These are phyloP conservation scores for Cromileptes altivelis DNA, from an alignment of 2,113 vertebrate species.

Conservation along the genomic window DNA sequence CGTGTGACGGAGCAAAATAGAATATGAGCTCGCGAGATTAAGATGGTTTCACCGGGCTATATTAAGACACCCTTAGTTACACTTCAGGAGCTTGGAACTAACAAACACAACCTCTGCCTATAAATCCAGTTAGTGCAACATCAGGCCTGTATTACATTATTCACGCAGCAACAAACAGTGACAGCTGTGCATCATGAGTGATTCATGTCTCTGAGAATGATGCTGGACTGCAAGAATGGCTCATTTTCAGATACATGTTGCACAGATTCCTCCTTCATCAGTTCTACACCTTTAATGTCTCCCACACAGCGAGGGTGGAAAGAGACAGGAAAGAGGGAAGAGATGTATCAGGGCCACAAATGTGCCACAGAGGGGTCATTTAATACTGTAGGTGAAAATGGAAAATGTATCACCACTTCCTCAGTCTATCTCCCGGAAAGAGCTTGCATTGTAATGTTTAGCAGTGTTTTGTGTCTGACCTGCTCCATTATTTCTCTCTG, in stretches of 20 bases:
- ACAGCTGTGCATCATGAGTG: background rate
- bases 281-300: background rate
- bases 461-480: background rate
- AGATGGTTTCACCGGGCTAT: too few species aligned
- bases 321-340: background rate
- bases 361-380: background rate
- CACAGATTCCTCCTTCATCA: background rate
- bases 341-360: background rate
- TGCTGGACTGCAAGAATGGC: background rate
- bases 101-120: too few species aligned
- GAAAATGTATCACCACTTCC: background rate
- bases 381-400: background rate
- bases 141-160: background rate
- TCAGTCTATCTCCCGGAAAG: background rate
- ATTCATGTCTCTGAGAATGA: background rate
- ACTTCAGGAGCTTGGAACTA: too few species aligned
- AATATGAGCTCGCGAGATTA: too few species aligned
- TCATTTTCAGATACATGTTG: background rate
- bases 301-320: background rate
- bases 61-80: too few species aligned
- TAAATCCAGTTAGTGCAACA: background rate
- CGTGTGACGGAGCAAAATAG: too few species aligned
- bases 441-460: background rate
- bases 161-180: background rate
- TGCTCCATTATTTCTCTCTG: conserved; percentile 13